Evolutionary conservation across 2,888 invertebrate species (phyloP), one percentile per base, ranked within the genome.

Genomic region (Ophion slaviceki): DNA sequence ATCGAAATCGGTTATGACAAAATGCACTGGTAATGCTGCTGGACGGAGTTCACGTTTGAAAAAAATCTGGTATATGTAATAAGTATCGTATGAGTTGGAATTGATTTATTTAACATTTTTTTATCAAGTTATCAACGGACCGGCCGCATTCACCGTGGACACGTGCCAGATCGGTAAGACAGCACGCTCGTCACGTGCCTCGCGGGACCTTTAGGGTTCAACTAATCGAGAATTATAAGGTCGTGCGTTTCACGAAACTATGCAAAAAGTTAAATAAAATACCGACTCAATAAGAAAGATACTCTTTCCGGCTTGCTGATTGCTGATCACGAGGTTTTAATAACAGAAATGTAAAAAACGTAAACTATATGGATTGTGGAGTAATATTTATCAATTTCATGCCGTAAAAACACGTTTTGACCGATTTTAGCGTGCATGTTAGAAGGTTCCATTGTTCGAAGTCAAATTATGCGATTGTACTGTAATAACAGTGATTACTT

Each of bases 1-100:
- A 87, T 87, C 47, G 24, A 78, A 79, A 87, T 87, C 75, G 32
- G 17, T 53, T 68, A 68, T 36, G 76, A 62, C 53, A 74, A 72
- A 75, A 45, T 76, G 75, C 70, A 57, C 47, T 5, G 66, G 62
- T 75, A 61, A 75, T 36, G 20, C 20, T 11, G 14, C 61, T 74
- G 11, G 57, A 64, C 14, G 76, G 53, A 80, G 53, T 72, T 14
- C 61, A 32, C 53, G 53, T 45, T 64, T 28, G 66, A 28, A 45
- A 28, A 32, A 61, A 64, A 57, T 53, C 20, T 57, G 20, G 45
- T 72, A 32, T 71, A 74, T 36, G 17, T n/a, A 75, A n/a, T 28
- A 17, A 59, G 40, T 36, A 67, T 24, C 11, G 45, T 14, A 28
- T 53, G 47, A 70, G 47, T 59, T n/a, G 62, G 36, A 47, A 36